These are phyloP conservation scores for Campoplex capitator DNA, from an alignment of 2,888 invertebrate genomes.

Conservation along the genomic window DNA sequence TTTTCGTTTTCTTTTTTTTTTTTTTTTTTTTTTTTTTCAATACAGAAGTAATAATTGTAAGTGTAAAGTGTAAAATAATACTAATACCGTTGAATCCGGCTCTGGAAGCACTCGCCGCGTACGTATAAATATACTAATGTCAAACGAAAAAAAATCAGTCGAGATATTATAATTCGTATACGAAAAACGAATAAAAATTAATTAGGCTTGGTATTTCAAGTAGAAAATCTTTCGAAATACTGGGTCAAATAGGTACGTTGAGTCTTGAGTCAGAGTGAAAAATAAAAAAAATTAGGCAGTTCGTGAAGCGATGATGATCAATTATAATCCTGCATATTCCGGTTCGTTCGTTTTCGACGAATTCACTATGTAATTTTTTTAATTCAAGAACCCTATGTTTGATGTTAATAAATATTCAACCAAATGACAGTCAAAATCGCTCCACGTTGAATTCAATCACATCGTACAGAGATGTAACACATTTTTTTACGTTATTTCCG, in stretches of 20 bases:
- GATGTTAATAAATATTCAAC: neutral
- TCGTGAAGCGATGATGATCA: neutral
- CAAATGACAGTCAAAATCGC: neutral
- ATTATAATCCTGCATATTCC: neutral
- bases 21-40: slow-evolving; percentile 8
- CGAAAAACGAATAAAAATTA: slow-evolving; percentile 11
- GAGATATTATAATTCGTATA: neutral
- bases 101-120: slow-evolving; percentile 55
- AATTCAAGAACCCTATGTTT: neutral
- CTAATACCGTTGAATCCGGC: slow-evolving; percentile 32
- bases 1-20: neutral
- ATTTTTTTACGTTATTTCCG: neutral
- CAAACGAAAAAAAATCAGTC: slow-evolving; percentile 30
- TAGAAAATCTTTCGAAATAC: slow-evolving; percentile 36
- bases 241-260: slow-evolving; percentile 41
- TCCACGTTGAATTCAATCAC: neutral
- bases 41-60: slow-evolving; percentile 27
- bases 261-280: slow-evolving; percentile 17
- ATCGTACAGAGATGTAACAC: neutral
- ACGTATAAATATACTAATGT: slow-evolving; percentile 8
- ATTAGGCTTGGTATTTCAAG: slow-evolving; percentile 42
- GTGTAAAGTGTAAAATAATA: slow-evolving; percentile 61
- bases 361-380: neutral
- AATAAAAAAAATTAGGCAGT: slow-evolving; percentile 1
- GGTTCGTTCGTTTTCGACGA: neutral